Percentiles rank a stretch among this genome's conserved stretches.
Evolutionary conservation across 2,113 vertebrate species (phyloP).

Genomic region (Boulengeromyrus knoepffleri): DNA sequence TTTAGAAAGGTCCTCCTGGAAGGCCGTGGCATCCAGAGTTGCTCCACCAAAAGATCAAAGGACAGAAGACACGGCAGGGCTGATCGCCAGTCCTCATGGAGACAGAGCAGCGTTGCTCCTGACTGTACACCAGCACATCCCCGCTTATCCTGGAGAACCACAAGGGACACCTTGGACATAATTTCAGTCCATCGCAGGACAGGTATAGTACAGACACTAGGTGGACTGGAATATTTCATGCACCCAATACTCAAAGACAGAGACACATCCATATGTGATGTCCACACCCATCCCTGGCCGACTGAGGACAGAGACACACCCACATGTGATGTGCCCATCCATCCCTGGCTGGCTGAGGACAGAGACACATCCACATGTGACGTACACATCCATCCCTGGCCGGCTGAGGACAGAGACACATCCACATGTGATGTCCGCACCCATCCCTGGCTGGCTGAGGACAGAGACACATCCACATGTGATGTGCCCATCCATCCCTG

Average conservation of each 20-base stretch:
- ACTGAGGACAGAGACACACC: too few relatives aligned
- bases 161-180: not conserved
- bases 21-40: not conserved
- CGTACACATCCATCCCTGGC: too few relatives aligned
- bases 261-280: not conserved
- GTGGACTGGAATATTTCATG: not conserved
- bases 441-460: too few relatives aligned
- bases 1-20: not conserved
- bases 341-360: too few relatives aligned
- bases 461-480: too few relatives aligned
- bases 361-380: too few relatives aligned
- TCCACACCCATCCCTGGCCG: too few relatives aligned
- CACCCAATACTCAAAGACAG: not conserved
- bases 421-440: too few relatives aligned
- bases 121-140: not conserved
- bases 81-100: not conserved
- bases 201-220: not conserved
- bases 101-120: not conserved
- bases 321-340: too few relatives aligned
- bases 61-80: not conserved
- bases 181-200: not conserved
- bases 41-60: not conserved
- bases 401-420: too few relatives aligned
- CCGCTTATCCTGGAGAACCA: not conserved
- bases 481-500: not conserved